Percentiles rank a stretch among this genome's conserved stretches.
Conservation (phyloP, 1,140 invertebrate genomes). For the Helicoverpa armigera region DNA sequence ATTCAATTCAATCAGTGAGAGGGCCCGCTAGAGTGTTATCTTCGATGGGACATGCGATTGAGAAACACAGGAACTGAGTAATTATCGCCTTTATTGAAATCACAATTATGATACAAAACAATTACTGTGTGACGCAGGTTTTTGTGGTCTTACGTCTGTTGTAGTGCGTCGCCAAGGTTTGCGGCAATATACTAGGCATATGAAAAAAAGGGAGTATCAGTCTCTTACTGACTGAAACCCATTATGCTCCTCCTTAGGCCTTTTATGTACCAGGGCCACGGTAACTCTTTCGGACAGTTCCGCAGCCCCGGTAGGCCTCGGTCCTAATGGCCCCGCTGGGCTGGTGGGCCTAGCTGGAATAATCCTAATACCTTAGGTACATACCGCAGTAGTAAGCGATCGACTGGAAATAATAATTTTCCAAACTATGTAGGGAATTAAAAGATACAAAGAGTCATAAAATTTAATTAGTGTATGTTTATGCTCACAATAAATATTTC, state of each 20-base stretch:
- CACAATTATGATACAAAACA: conserved; percentile 26
- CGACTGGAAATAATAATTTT: no score
- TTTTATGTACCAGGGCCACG: no score
- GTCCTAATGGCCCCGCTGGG: no score
- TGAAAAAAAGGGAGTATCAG: background rate
- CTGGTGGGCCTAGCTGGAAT: no score
- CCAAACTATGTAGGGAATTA: no score
- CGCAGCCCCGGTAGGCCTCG: no score
- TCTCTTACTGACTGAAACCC: no score
- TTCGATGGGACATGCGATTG: conserved; percentile 53
- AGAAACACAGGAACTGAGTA: conserved; percentile 52
- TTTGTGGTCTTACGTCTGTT: conserved; percentile 1
- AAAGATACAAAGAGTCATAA: conserved; percentile 23
- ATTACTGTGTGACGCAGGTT: conserved; percentile 34
- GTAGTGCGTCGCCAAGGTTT: background rate
- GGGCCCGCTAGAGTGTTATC: conserved; percentile 21
- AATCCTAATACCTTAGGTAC: no score
- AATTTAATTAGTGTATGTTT: conserved; percentile 21
- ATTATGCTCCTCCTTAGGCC: no score
- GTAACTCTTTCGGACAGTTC: no score
- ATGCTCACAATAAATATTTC: background rate
- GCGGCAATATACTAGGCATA: background rate
- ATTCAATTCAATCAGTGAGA: conserved; percentile 24
- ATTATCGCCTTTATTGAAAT: conserved; percentile 53
- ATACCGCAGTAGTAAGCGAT: no score